Evolutionary conservation across 2,797 vertebrate species (phyloP).

Genomic region (Synaphobranchus kaupii): DNA sequence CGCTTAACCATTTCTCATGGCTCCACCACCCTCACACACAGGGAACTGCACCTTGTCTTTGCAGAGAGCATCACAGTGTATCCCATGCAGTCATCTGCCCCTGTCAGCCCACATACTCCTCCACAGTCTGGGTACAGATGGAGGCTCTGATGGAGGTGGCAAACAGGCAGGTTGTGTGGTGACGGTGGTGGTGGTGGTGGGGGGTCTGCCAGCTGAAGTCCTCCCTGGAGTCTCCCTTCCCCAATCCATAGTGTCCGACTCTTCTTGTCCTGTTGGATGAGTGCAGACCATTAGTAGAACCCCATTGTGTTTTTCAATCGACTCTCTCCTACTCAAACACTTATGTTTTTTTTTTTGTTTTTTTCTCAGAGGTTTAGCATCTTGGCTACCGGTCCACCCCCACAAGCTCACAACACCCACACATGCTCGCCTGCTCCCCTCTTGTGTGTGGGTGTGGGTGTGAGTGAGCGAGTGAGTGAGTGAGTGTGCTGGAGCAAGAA

Average conservation of each 20-base stretch:
- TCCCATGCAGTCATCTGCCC: conserved; percentile 6
- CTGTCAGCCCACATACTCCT: conserved; percentile 28
- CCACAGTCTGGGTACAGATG: conserved; percentile 32
- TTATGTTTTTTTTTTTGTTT: neutral
- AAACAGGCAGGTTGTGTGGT: neutral
- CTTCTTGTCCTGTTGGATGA: neutral
- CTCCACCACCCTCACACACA: neutral
- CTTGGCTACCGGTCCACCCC: conserved; percentile 31
- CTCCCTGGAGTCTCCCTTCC: neutral
- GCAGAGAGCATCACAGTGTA: neutral
- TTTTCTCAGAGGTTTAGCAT: conserved; percentile 24
- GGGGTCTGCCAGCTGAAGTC: conserved; percentile 6
- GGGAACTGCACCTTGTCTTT: neutral
- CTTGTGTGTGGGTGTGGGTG: conserved; percentile 39
- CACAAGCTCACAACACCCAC: conserved; percentile 36
- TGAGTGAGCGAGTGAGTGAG: conserved; percentile 56
- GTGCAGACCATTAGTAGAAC: neutral
- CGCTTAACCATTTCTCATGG: neutral
- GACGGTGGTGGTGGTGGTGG: neutral
- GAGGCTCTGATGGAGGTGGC: conserved; percentile 22
- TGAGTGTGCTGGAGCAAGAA: conserved; percentile 49
- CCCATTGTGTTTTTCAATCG: conserved; percentile 5
- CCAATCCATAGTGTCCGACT: neutral
- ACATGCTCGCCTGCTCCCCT: conserved; percentile 28
- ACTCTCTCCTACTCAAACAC: conserved; percentile 3